phyloP scores from a whole-genome alignment of 2,888 invertebrate species.

The Polydrusus cervinus region DNA sequence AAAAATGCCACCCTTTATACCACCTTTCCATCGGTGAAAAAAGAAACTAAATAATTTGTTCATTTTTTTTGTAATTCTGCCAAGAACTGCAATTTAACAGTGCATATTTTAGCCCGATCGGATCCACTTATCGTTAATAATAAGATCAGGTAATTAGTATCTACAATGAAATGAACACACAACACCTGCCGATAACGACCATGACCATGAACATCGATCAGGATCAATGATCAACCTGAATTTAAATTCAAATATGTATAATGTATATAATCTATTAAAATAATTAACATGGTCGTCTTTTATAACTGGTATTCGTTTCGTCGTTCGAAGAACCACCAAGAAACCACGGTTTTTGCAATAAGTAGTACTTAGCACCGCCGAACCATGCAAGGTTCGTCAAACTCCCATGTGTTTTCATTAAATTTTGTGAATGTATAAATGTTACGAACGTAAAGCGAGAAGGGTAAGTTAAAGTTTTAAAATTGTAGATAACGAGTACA shows the following conservation, averaged over 20 bases:
- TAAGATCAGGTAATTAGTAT: too few relatives aligned
- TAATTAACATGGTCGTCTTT: not conserved
- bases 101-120: too few relatives aligned
- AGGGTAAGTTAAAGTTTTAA: not conserved
- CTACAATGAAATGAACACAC: too few relatives aligned
- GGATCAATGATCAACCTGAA: not conserved
- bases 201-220: conserved; percentile 1
- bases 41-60: too few relatives aligned
- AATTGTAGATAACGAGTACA: too few relatives aligned
- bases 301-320: not conserved
- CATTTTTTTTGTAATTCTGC: too few relatives aligned
- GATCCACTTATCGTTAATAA: too few relatives aligned
- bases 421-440: not conserved
- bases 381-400: not conserved
- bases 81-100: too few relatives aligned
- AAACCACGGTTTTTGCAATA: conserved; percentile 16
- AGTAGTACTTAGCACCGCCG: not conserved
- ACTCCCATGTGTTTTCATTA: not conserved
- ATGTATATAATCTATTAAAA: not conserved
- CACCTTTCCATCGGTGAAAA: too few relatives aligned
- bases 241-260: not conserved
- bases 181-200: not conserved
- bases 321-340: conserved; percentile 8
- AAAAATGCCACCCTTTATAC: too few relatives aligned
- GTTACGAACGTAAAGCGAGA: not conserved